Base-by-base conservation (phyloP, 2,888 invertebrate species). In the Melipona beecheii region DNA sequence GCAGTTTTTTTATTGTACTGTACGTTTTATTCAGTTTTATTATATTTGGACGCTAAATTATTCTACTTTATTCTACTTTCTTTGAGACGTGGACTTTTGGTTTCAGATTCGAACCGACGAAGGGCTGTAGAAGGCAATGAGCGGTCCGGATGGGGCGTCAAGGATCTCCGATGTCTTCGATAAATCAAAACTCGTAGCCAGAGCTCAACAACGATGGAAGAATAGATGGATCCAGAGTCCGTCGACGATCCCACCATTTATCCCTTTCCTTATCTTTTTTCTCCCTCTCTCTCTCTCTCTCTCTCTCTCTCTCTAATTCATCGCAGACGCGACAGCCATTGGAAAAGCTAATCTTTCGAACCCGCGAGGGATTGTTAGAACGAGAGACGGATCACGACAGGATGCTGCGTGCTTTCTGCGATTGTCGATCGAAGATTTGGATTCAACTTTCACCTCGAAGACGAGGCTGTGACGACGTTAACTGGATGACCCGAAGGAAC, bases 41-140 rank as follows among this genome's bases (percentile, higher is more conserved):
- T 36, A 9, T 36, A 56, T 15, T 56, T 56, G 2, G 4, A 5
- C 15, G 5, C 0, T n/a, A 56, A 56, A 56, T 5, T 56, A 9
- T 4, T 56, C n/a, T 15, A 15, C 0, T 2, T n/a, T n/a, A n/a
- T 2, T 5, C 5, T 56, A 21, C 15, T 15, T 56, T n/a, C 15
- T n/a, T 19, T 36, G 19, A 65, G 2, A 5, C 15, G 24, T 6
- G 5, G 54, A 54, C 1, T 43, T 74, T 21, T 60, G 78, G 60
- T 93, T 93, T 27, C 92, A 93, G 94, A 92, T 93, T 92, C 90
- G 90, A 85, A 91, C 86, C 88, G 90, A 90, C 87, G 89, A 90
- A 89, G 92, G 91, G 89, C 91, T 90, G 89, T 91, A 88, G 89
- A 90, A 90, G 91, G 90, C 90, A 90, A 87, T 90, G 91, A 91